A percentile compares a stretch with the other conserved stretches of the same genome.
Conservation (phyloP, 2,797 vertebrate species). For the Hydrolagus colliei region DNA sequence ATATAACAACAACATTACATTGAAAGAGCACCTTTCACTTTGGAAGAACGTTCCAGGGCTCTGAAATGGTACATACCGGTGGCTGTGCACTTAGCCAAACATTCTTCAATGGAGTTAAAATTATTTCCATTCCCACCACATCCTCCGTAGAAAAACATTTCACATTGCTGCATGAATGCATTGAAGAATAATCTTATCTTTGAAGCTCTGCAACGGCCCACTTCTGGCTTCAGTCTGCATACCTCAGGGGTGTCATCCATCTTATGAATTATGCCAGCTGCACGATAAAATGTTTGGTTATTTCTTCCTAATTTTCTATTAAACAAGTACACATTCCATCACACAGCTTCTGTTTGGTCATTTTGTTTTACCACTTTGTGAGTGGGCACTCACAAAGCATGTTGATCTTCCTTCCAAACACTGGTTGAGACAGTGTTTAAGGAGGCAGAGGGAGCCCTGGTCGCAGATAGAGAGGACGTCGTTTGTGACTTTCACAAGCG, state of each 20-base stretch:
- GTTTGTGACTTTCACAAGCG: too few relatives aligned
- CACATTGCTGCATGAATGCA: conserved; percentile 57
- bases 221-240: conserved; percentile 69
- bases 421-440: too few relatives aligned
- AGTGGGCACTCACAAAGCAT: too few relatives aligned
- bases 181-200: conserved; percentile 67
- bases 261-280: conserved; percentile 42
- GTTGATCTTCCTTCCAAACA: too few relatives aligned
- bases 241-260: conserved; percentile 59
- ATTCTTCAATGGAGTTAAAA: conserved; percentile 64
- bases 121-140: conserved; percentile 81
- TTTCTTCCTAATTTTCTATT: neutral
- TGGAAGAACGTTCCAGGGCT: too few relatives aligned
- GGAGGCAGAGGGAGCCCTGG: too few relatives aligned
- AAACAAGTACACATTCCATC: neutral
- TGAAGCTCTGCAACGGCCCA: conserved; percentile 72
- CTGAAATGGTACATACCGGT: conserved; percentile 53
- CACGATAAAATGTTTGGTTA: neutral
- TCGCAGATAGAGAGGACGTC: too few relatives aligned
- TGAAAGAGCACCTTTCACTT: too few relatives aligned
- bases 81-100: conserved; percentile 62
- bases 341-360: neutral
- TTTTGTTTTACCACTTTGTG: neutral
- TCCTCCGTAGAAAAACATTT: conserved; percentile 77
- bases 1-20: too few relatives aligned